These are phyloP conservation scores for Hippocampus barbouri DNA, from an alignment of 2,113 vertebrate species.

Conservation along the genomic window DNA sequence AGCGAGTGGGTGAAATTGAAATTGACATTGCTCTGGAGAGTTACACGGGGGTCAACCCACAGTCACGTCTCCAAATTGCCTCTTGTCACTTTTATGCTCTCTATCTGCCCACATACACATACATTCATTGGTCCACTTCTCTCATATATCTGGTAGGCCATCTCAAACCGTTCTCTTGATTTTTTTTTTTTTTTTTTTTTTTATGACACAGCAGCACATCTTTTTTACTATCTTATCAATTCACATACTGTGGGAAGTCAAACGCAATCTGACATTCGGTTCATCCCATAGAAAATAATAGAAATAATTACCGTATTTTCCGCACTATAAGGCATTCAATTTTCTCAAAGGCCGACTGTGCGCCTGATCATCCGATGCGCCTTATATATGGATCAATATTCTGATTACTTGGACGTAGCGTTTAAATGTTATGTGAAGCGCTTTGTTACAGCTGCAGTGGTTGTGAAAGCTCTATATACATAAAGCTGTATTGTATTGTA, in stretches of 20 bases:
- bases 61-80: conserved; percentile 50
- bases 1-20: conserved; percentile 44
- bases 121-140: background rate
- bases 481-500: too few relatives aligned
- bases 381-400: too few relatives aligned
- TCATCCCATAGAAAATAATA: background rate
- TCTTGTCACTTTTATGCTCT: conserved; percentile 19
- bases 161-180: background rate
- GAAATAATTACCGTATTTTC: too few relatives aligned
- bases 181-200: background rate
- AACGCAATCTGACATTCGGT: background rate
- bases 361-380: too few relatives aligned
- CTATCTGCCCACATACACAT: conserved; percentile 5
- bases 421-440: too few relatives aligned
- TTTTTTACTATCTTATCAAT: background rate
- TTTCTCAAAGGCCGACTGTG: too few relatives aligned
- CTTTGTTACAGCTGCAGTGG: too few relatives aligned
- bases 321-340: too few relatives aligned
- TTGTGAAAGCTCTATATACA: too few relatives aligned
- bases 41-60: conserved; percentile 46
- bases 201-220: background rate
- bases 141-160: background rate
- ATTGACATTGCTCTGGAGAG: conserved; percentile 47
- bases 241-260: background rate
- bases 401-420: too few relatives aligned